These are phyloP conservation scores for Spongia lamella DNA, from an alignment of 37 sponge, comb jelly and placozoan species.

Conservation along the genomic window DNA sequence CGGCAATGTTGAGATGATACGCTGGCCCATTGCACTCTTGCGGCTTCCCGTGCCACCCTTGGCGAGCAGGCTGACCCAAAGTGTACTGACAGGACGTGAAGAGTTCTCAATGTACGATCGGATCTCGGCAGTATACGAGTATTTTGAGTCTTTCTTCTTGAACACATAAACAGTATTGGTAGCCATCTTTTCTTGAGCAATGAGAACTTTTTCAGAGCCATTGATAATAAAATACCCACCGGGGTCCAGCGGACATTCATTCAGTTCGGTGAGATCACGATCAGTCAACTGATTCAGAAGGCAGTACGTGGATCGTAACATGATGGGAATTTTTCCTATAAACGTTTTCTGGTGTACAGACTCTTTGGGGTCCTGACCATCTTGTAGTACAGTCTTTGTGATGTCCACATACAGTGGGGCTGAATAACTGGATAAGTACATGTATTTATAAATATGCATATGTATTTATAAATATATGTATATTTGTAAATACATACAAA, in stretches of 20 bases:
- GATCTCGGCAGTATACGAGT: slow-evolving; percentile 96
- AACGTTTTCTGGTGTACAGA: slow-evolving; percentile 80
- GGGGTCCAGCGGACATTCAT: slow-evolving; percentile 99
- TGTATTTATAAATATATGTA: too few species aligned
- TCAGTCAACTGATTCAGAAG: slow-evolving; percentile 91
- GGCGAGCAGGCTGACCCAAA: slow-evolving; percentile 98
- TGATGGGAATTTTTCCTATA: slow-evolving; percentile 99
- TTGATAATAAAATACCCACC: slow-evolving; percentile 99
- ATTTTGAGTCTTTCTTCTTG: slow-evolving; percentile 98
- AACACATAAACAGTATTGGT: slow-evolving; percentile 98
- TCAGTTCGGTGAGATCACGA: slow-evolving; percentile 95
- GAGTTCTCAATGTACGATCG: slow-evolving; percentile 99
- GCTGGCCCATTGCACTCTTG: slow-evolving; percentile 93
- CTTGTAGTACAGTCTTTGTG: slow-evolving; percentile 83
- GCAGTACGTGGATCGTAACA: slow-evolving; percentile 98
- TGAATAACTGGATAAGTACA: slow-evolving; percentile 62
- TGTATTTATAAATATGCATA: too few species aligned
- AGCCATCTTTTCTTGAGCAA: slow-evolving; percentile 99
- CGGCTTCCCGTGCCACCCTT: slow-evolving; percentile 81
- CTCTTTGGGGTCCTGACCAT: slow-evolving; percentile 64
- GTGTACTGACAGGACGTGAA: slow-evolving; percentile 93
- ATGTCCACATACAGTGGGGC: slow-evolving; percentile 98
- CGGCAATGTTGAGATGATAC: slow-evolving; percentile 94
- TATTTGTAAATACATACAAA: too few species aligned
- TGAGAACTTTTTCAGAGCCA: slow-evolving; percentile 98